Conservation (phyloP, 2,888 invertebrate species). For the Aphidius colemani region DNA sequence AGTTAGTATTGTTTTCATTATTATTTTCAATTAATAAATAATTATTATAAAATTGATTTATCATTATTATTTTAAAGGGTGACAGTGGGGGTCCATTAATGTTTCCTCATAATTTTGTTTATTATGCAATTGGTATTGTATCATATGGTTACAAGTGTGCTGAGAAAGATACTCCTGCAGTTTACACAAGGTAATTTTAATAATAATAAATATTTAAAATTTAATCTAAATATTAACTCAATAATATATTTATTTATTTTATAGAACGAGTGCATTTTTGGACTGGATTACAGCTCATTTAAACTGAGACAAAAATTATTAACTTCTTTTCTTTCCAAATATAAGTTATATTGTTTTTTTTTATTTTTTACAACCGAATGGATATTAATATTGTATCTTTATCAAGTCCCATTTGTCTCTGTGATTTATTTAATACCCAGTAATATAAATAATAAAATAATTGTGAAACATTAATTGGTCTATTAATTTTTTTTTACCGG, state of each 20-base stretch:
- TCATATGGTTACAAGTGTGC: conserved; percentile 71
- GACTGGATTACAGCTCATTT: conserved; percentile 36
- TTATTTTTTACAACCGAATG: too few species aligned
- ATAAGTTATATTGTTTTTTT: too few species aligned
- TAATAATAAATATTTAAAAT: not conserved
- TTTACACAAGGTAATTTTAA: conserved; percentile 65
- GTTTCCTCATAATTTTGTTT: conserved; percentile 61
- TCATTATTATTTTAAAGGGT: conserved; percentile 53
- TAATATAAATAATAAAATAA: too few species aligned
- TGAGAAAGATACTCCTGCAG: conserved; percentile 68
- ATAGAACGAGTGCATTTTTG: conserved; percentile 66
- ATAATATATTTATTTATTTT: not conserved
- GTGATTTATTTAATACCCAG: too few species aligned
- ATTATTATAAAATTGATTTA: not conserved
- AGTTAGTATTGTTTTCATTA: conserved; percentile 53
- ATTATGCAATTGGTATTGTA: conserved; percentile 68
- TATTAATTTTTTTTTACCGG: too few species aligned
- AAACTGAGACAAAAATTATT: conserved; percentile 14
- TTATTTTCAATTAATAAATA: not conserved
- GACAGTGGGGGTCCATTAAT: conserved; percentile 85
- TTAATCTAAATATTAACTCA: not conserved
- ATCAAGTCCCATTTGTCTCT: too few species aligned
- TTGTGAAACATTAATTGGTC: too few species aligned
- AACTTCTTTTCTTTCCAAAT: too few species aligned
- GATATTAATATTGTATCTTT: too few species aligned